Evolutionary conservation across 1,140 invertebrate genomes (phyloP).

Genomic region (Tetranychus cinnabarinus): DNA sequence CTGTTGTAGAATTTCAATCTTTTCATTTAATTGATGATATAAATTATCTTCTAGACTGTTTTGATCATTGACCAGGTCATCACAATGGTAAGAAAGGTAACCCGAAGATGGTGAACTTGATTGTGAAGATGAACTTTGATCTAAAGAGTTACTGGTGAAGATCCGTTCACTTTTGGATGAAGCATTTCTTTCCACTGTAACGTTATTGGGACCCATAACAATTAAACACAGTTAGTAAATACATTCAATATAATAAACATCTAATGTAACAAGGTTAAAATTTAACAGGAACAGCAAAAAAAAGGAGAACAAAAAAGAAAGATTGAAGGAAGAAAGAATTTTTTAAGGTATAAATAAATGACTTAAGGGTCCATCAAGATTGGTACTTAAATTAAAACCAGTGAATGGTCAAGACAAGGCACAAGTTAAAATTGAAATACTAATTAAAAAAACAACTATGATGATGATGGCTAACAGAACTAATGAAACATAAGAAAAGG

Average conservation of each 20-base stretch:
- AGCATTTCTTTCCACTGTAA: background rate
- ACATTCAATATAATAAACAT: background rate
- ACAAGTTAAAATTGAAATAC: background rate
- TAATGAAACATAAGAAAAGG: too few species aligned
- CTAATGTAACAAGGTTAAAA: background rate
- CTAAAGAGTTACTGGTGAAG: conserved; percentile 29
- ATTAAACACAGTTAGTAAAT: background rate
- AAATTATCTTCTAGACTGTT: conserved; percentile 71
- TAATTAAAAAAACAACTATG: background rate
- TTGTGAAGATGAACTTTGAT: conserved; percentile 55
- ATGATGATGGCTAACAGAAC: too few species aligned
- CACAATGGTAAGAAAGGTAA: conserved; percentile 17
- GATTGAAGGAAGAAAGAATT: too few species aligned
- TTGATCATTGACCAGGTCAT: conserved; percentile 66
- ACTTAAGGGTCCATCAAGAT: too few species aligned
- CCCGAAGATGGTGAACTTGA: conserved; percentile 52
- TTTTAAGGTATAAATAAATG: too few species aligned
- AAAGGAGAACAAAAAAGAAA: background rate
- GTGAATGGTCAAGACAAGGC: too few species aligned
- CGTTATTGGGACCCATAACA: background rate
- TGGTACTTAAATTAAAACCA: too few species aligned
- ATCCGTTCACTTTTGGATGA: conserved; percentile 30
- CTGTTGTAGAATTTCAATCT: conserved; percentile 69
- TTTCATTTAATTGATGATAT: conserved; percentile 55
- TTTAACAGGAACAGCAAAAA: background rate